Conservation (phyloP, 2,113 vertebrate genomes). For the Trichomycterus rosablanca region DNA sequence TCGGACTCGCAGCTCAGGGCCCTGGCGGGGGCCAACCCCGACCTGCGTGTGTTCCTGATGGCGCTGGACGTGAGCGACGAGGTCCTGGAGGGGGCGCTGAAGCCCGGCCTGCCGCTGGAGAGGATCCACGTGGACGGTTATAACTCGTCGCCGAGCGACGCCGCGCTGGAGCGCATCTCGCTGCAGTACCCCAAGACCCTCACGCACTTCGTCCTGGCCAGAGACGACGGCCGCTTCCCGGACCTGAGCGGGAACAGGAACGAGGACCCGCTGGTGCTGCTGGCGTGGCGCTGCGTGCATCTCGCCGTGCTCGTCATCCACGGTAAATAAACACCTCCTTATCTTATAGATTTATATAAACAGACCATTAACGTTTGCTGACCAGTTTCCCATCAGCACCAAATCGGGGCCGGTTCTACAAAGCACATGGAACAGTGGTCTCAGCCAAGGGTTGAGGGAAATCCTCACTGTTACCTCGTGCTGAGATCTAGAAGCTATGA, state of each 20-base stretch:
- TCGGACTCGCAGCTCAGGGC: constrained; percentile 93
- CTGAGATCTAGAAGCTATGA: too few species aligned
- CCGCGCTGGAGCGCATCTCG: constrained; percentile 90
- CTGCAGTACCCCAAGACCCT: constrained; percentile 97
- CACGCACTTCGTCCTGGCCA: constrained; percentile 93
- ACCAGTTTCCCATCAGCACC: too few species aligned
- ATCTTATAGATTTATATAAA: too few species aligned
- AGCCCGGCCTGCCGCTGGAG: constrained; percentile 94
- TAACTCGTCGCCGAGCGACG: constrained; percentile 83
- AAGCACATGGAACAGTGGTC: too few species aligned
- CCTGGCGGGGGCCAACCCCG: constrained; percentile 82
- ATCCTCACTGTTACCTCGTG: too few species aligned
- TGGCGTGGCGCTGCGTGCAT: constrained; percentile 94
- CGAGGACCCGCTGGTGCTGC: constrained; percentile 91
- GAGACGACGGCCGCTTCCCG: constrained; percentile 88
- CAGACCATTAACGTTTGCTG: too few species aligned
- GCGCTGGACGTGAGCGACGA: constrained; percentile 89
- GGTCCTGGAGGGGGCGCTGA: constrained; percentile 89
- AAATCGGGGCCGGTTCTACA: too few species aligned
- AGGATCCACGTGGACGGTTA: constrained; percentile 97
- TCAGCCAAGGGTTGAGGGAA: too few species aligned
- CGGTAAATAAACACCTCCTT: not conserved
- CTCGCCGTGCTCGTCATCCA: constrained; percentile 78
- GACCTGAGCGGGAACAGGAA: constrained; percentile 93
- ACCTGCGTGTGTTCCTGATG: constrained; percentile 95